These are phyloP conservation scores for Ceyx cyanopectus DNA, from an alignment of 2,113 vertebrate genomes.

Conservation along the genomic window DNA sequence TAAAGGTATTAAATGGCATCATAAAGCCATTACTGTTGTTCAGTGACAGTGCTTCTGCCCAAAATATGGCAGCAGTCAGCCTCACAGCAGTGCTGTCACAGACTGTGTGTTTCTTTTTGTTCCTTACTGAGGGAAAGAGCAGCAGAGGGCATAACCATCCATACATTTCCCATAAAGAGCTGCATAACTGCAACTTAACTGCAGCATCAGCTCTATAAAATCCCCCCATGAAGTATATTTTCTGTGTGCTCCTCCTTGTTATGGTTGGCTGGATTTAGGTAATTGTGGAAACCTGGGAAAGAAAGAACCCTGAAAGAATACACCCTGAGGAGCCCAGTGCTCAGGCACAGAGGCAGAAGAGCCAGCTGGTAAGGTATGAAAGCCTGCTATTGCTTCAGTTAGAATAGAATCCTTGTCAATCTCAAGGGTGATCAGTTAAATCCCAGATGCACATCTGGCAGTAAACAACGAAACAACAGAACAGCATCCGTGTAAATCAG, in stretches of 20 bases:
- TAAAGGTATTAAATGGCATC: neutral
- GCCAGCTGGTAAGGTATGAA: neutral
- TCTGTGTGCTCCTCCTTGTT: conserved; percentile 23
- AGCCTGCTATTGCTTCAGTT: neutral
- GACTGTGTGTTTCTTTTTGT: neutral
- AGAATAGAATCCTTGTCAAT: neutral
- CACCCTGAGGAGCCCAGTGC: neutral
- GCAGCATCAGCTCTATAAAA: neutral
- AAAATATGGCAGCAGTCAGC: conserved; percentile 1
- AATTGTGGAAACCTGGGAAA: conserved; percentile 46
- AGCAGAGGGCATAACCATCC: neutral
- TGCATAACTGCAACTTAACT: conserved; percentile 50
- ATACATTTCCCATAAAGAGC: conserved; percentile 22
- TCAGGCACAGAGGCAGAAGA: neutral
- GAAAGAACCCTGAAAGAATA: neutral
- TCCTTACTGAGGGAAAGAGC: neutral
- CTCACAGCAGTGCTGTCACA: neutral
- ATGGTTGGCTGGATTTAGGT: conserved; percentile 41
- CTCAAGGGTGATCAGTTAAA: conserved; percentile 5
- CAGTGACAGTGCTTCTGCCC: neutral
- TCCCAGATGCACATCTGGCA: neutral
- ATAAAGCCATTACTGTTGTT: neutral
- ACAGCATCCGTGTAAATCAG: neutral
- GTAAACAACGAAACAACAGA: neutral
- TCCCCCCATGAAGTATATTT: neutral